Conservation (phyloP, 2,888 invertebrate genomes). For the Cephus runcator region DNA sequence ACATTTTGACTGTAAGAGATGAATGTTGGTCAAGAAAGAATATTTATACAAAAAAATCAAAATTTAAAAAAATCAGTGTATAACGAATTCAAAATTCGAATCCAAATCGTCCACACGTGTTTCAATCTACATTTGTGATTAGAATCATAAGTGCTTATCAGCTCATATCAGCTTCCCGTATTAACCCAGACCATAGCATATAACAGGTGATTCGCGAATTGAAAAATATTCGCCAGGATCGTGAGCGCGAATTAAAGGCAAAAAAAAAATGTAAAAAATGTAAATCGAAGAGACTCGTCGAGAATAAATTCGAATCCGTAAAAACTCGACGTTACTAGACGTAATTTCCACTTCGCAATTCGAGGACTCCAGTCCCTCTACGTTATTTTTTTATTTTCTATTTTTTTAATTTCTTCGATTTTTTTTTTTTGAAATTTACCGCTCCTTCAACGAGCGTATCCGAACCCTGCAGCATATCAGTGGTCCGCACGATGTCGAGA, state of each 20-base stretch:
- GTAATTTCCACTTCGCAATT: background rate
- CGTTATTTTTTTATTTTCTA: background rate
- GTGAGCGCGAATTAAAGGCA: background rate
- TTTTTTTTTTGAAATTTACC: background rate
- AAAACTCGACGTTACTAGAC: background rate
- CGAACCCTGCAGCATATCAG: background rate
- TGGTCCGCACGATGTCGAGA: background rate
- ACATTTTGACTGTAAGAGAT: background rate
- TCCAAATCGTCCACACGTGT: no score
- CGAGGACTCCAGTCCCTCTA: background rate
- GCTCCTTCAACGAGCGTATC: background rate
- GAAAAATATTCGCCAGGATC: background rate
- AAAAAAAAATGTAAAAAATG: background rate
- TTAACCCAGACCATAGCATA: no score
- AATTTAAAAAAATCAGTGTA: background rate
- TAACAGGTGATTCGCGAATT: background rate
- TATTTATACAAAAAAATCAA: background rate
- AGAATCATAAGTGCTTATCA: no score
- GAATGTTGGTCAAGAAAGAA: background rate
- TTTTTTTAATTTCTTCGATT: background rate
- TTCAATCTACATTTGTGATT: background rate
- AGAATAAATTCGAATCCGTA: background rate
- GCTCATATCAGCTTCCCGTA: no score
- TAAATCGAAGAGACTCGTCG: background rate
- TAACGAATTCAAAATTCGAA: background rate